phyloP scores from a whole-genome alignment of 2,888 invertebrate species.

The Oligia latruncula region DNA sequence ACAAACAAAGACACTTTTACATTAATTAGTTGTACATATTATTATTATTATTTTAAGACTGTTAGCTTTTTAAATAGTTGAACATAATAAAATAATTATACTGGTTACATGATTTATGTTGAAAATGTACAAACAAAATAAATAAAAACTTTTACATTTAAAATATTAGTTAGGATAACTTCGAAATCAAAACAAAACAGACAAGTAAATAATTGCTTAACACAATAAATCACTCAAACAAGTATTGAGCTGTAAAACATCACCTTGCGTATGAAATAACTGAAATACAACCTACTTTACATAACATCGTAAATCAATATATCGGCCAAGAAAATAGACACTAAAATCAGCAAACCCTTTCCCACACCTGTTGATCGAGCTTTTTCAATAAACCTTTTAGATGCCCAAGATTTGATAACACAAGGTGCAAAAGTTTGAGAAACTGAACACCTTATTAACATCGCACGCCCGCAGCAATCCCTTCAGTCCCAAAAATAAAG shows the following conservation, averaged over 20 bases:
- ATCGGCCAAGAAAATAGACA: conserved; percentile 59
- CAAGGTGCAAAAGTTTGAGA: conserved; percentile 87
- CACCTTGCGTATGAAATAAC: conserved; percentile 40
- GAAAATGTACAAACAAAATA: too few species aligned
- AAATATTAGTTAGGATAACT: not conserved
- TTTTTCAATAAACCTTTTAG: conserved; percentile 81
- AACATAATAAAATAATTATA: too few species aligned
- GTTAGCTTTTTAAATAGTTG: too few species aligned
- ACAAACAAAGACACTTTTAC: not conserved
- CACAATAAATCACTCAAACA: conserved; percentile 33
- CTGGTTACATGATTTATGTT: too few species aligned
- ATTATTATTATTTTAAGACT: too few species aligned
- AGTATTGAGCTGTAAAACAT: conserved; percentile 36
- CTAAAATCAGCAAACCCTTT: conserved; percentile 67
- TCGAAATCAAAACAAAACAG: not conserved
- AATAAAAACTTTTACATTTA: not conserved
- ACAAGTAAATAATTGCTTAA: conserved; percentile 5
- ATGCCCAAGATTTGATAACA: conserved; percentile 80
- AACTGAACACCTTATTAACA: conserved; percentile 84
- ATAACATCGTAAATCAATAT: conserved; percentile 51
- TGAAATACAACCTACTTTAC: conserved; percentile 31
- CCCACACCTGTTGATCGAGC: conserved; percentile 79
- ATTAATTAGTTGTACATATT: too few species aligned
- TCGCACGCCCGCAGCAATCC: conserved; percentile 77
- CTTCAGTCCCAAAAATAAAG: conserved; percentile 81